Conservation (phyloP, 2,888 invertebrate genomes). For the Petrolisthes manimaculis region DNA sequence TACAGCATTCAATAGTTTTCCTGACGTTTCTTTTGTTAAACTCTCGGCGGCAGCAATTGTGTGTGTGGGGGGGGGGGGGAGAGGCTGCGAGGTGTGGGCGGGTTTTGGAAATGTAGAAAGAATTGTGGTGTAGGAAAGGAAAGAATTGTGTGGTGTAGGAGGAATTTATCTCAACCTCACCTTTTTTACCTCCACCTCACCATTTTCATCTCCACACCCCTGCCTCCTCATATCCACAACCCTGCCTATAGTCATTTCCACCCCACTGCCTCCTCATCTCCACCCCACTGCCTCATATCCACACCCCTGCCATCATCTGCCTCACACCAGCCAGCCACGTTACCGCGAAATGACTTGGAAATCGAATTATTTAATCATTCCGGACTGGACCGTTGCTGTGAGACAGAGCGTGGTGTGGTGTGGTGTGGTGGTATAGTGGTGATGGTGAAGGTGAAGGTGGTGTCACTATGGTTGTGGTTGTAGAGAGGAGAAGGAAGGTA, state of each 20-base stretch:
- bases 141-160: background rate
- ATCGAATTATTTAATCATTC: slow-evolving; percentile 18
- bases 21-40: background rate
- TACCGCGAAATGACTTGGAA: slow-evolving; percentile 24
- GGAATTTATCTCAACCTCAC: background rate
- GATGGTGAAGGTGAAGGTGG: too few species aligned
- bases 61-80: background rate
- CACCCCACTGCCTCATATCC: background rate
- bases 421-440: background rate
- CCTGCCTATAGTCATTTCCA: background rate
- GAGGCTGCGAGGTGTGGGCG: background rate
- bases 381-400: too few species aligned
- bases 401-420: too few species aligned
- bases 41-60: too few species aligned
- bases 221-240: background rate
- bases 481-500: too few species aligned
- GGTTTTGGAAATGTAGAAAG: background rate
- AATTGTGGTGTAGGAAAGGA: background rate
- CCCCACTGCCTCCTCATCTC: background rate
- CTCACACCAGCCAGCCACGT: slow-evolving; percentile 9
- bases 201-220: background rate
- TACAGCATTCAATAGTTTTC: background rate
- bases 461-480: too few species aligned
- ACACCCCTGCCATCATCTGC: background rate
- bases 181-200: background rate